Percentiles rank a stretch among this genome's conserved stretches.
Conservation (phyloP, 2,888 invertebrate species). For the Ophion costatus region DNA sequence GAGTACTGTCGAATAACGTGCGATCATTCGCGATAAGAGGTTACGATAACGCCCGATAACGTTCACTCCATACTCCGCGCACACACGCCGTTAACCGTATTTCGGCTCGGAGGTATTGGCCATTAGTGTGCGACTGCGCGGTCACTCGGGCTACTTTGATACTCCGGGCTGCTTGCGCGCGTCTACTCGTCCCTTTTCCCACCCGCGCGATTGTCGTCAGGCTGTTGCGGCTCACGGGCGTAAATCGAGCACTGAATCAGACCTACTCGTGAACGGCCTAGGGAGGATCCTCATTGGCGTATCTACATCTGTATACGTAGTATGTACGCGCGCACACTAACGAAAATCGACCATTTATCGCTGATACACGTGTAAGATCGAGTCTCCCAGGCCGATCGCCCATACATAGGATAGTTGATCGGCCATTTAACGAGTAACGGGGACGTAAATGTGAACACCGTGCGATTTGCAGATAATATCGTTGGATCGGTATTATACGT, state of each 20-base stretch:
- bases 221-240: neutral
- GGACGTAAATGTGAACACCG: no score
- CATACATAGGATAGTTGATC: no score
- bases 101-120: neutral
- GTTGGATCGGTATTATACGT: no score
- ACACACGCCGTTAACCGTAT: neutral
- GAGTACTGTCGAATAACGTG: conserved; percentile 46
- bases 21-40: conserved; percentile 34
- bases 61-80: conserved; percentile 13
- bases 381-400: no score
- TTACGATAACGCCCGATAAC: conserved; percentile 50
- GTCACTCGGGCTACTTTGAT: conserved; percentile 11
- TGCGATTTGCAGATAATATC: no score
- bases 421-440: no score
- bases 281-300: neutral
- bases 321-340: neutral
- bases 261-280: neutral
- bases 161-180: neutral
- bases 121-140: conserved; percentile 1
- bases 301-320: no score
- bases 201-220: neutral
- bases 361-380: no score
- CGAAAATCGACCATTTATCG: neutral
- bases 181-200: conserved; percentile 5
- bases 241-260: conserved; percentile 7